Evolutionary conservation across 1,140 invertebrate species (phyloP), one percentile per base, ranked within the genome.

Genomic region (Ceratitis capitata): DNA sequence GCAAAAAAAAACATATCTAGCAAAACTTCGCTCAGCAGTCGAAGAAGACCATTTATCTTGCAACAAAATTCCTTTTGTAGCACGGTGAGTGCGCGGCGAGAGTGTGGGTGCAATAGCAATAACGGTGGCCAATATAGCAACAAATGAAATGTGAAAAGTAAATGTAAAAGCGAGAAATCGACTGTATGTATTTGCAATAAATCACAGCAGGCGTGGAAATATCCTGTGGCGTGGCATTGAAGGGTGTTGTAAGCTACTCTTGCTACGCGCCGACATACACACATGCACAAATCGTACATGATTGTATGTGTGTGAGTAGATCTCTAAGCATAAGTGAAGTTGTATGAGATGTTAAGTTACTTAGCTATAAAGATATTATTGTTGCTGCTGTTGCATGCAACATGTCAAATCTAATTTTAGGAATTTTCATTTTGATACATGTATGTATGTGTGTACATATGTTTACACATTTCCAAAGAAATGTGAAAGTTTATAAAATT

Each of bases 371-470:
- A 78, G 69, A n/a, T n/a, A n/a, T n/a, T n/a, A n/a, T 47, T 45
- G 42, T 6, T 23, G 23, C 47, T 56, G 23, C 51, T 82, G 84
- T 58, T 47, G 49, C 39, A 86, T 86, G 88, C 89, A 89, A 89
- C 88, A 90, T 90, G 89, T 90, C 87, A 90, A 88, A 90, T 90
- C 84, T 89, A 90, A 90, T 90, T 83, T 53, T 53, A 83, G 29
- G 26, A 90, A 88, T 86, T 88, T 87, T 86, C 85, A 39, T 78
- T 32, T 45, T 45, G 69, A 14, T 78, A 45, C 23, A 78, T 6
- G 42, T 42, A 74, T 9, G n/a, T 45, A 47, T 5, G 35, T 74
- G 12, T 23, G 39, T 10, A 78, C 6, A 26, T 47, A 16, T 35
- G 58, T 3, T 12, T 23, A 64, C 14, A n/a, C n/a, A n/a, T 35